Conservation (phyloP, 2,888 invertebrate genomes). For the Phania funesta region DNA sequence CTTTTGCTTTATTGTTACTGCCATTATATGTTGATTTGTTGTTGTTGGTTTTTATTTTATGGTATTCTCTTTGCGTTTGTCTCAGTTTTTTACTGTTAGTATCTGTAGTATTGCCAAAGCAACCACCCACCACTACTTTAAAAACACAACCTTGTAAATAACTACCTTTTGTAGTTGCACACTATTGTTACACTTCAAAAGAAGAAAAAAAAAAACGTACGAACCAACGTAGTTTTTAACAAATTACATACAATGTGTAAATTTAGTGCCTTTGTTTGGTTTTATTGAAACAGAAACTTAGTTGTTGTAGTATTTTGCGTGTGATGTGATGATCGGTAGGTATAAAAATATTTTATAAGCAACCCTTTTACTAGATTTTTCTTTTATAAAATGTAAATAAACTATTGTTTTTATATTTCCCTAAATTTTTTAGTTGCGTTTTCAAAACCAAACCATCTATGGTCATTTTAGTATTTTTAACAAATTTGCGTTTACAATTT, state of each 20-base stretch:
- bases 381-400: no score
- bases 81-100: constrained; percentile 18
- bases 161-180: constrained; percentile 41
- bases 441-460: no score
- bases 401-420: constrained; percentile 13
- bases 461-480: not conserved
- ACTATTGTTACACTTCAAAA: not conserved
- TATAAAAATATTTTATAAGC: no score
- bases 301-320: constrained; percentile 17
- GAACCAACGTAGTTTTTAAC: constrained; percentile 23
- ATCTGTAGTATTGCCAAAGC: constrained; percentile 28
- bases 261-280: constrained; percentile 3
- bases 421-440: not conserved
- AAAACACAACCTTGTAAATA: constrained; percentile 59
- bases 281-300: not conserved
- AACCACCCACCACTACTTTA: constrained; percentile 7
- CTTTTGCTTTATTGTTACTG: constrained; percentile 32
- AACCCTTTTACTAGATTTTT: no score
- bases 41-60: constrained; percentile 5
- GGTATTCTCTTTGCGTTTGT: constrained; percentile 26
- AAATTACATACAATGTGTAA: constrained; percentile 44
- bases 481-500: constrained; percentile 20
- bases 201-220: constrained; percentile 10
- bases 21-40: constrained; percentile 20
- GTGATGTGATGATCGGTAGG: constrained; percentile 42